Evolutionary conservation across 2,888 invertebrate genomes (phyloP), one percentile per base, ranked within the genome.

Genomic region (Tanypteryx hageni): DNA sequence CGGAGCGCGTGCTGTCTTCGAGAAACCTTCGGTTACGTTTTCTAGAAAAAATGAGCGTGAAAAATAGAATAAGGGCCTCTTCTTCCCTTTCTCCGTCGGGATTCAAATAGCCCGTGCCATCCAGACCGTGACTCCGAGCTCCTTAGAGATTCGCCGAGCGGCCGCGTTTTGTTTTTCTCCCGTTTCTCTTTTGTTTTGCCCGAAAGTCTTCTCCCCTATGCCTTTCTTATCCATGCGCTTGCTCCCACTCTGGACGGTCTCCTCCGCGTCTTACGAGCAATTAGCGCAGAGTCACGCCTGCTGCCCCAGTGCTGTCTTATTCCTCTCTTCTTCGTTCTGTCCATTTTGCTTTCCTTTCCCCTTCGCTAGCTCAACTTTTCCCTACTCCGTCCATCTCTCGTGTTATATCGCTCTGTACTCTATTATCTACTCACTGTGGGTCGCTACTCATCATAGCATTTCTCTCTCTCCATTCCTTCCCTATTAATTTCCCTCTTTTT

Each of bases 241-340:
- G 13, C 83, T 4, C 31, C 44, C 83, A 44, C 83, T 4, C 83
- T 57, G 44, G 31, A 44, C 76, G 22, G 22, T 27, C 22, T 18
- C 27, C 22, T 18, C 27, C 82, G 44, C 85, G 31, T 27, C 61
- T 59, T 59, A 61, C 86, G 86, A 61, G 86, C 86, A 86, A 86
- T 86, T 86, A 86, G 86, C 86, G 86, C 11, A 11, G n/a, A 86
- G 86, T 86, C 86, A 86, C 86, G 86, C 86, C 86, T 86, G 31
- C 61, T 86, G 61, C 61, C 5, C 86, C 61, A 31, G 59, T 44
- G 56, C 14, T 16, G 44, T 44, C 56, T 61, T 31, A 85, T 22
- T 61, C 61, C 13, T 31, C 86, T 59, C 86, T 1, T 59, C 27
- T 13, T 59, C 14, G 27, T 86, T 11, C 16, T 18, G 14, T 31